A percentile compares a stretch with the other conserved stretches of the same genome.
Conservation (phyloP, 2,888 invertebrate genomes). For the Lacanobia oleracea region DNA sequence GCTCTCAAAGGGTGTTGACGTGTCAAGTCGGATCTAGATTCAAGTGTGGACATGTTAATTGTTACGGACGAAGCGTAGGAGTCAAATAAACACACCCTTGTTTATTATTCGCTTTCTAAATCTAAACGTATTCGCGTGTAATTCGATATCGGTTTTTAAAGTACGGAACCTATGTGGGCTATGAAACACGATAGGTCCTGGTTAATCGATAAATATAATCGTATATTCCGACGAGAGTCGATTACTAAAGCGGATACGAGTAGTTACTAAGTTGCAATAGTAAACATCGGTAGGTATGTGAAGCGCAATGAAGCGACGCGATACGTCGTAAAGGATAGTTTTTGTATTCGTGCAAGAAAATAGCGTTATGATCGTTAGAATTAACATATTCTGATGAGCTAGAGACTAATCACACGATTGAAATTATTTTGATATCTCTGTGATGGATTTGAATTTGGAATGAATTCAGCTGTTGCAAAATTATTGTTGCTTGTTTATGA, state of each 20-base stretch:
- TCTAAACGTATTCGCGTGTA: slow-evolving; percentile 53
- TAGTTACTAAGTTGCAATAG: slow-evolving; percentile 60
- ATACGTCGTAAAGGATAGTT: slow-evolving; percentile 51
- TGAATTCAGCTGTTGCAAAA: slow-evolving; percentile 9
- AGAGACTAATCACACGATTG: slow-evolving; percentile 49
- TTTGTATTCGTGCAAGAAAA: slow-evolving; percentile 56
- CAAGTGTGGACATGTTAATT: slow-evolving; percentile 86
- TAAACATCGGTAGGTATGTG: slow-evolving; percentile 59
- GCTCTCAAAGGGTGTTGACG: slow-evolving; percentile 86
- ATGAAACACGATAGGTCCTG: slow-evolving; percentile 53
- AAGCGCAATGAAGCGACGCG: slow-evolving; percentile 52
- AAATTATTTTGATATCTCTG: slow-evolving; percentile 49
- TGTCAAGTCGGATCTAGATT: slow-evolving; percentile 82
- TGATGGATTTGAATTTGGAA: slow-evolving; percentile 36
- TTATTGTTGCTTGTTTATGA: background rate
- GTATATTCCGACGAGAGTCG: slow-evolving; percentile 65
- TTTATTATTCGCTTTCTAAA: slow-evolving; percentile 51
- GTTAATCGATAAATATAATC: slow-evolving; percentile 62
- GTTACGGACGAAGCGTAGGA: slow-evolving; percentile 78
- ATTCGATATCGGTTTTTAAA: slow-evolving; percentile 48
- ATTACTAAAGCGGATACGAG: slow-evolving; percentile 63
- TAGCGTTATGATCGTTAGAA: slow-evolving; percentile 56
- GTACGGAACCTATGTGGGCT: slow-evolving; percentile 27
- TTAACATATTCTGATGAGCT: slow-evolving; percentile 64
- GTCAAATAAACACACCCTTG: slow-evolving; percentile 63